These are phyloP conservation scores for Corella eumyota DNA, from an alignment of 23 tunicate species.

Conservation along the genomic window DNA sequence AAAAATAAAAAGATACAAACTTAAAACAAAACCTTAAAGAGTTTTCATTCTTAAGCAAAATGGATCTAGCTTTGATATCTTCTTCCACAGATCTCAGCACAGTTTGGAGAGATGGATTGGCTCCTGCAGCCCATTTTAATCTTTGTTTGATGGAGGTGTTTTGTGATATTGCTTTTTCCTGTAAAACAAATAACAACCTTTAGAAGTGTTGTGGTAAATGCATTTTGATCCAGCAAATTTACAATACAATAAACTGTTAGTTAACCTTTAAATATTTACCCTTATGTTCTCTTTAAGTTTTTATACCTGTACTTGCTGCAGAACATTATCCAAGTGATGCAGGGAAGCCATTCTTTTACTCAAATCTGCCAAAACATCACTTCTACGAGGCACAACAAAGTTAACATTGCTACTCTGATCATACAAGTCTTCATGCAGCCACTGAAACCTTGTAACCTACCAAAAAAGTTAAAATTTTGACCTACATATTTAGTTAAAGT, in stretches of 20 bases:
- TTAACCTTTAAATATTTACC: not conserved
- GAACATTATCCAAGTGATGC: slow-evolving; percentile 50
- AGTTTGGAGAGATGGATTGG: slow-evolving; percentile 69
- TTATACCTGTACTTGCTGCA: slow-evolving; percentile 66
- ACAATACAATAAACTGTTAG: not conserved
- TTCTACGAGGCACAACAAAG: slow-evolving; percentile 38
- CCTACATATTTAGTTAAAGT: not conserved
- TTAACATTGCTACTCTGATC: slow-evolving; percentile 13
- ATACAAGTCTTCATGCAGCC: slow-evolving; percentile 85
- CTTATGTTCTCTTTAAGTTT: too few relatives aligned
- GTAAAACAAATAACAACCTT: too few relatives aligned
- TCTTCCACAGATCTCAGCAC: slow-evolving; percentile 72
- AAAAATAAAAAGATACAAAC: not conserved
- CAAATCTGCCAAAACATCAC: slow-evolving; percentile 45
- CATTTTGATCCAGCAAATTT: not conserved
- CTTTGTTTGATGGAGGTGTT: slow-evolving; percentile 71
- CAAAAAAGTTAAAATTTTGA: not conserved
- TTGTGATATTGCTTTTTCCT: slow-evolving; percentile 59
- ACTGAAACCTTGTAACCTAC: slow-evolving; percentile 86
- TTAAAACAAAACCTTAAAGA: slow-evolving; percentile 31
- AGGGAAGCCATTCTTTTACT: slow-evolving; percentile 60
- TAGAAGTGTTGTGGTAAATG: not conserved
- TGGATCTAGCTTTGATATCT: slow-evolving; percentile 26
- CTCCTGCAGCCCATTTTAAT: slow-evolving; percentile 95
- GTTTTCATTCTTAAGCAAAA: slow-evolving; percentile 37